These are phyloP conservation scores for Stenichneumon culpator DNA, from an alignment of 2,888 invertebrate genomes.

Conservation along the genomic window DNA sequence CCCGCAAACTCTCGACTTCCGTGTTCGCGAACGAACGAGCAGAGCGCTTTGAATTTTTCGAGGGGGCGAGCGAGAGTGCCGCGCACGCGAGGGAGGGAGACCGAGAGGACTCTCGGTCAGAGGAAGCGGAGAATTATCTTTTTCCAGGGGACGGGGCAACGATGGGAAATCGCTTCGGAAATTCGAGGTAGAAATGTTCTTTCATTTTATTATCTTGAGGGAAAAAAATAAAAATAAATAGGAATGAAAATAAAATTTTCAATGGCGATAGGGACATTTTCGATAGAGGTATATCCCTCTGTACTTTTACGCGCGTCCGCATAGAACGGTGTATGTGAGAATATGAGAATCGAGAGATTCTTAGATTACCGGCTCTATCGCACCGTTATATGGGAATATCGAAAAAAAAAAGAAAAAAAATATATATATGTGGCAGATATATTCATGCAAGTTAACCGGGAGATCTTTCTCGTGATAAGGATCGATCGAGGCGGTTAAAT, in stretches of 20 bases:
- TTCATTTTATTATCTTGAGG: slow-evolving; percentile 41
- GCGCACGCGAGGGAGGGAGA: not conserved
- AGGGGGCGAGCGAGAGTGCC: not conserved
- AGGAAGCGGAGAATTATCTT: slow-evolving; percentile 43
- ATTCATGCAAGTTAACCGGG: slow-evolving; percentile 47
- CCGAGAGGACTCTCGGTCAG: slow-evolving; percentile 15
- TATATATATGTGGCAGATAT: slow-evolving; percentile 34
- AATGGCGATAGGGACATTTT: slow-evolving; percentile 21
- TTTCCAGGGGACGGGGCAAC: slow-evolving; percentile 9
- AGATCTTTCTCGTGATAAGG: slow-evolving; percentile 52
- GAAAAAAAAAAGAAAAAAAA: not conserved
- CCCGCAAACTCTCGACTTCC: slow-evolving; percentile 45
- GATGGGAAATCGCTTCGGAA: slow-evolving; percentile 50
- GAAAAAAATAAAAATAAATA: not conserved
- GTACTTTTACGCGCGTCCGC: slow-evolving; percentile 1
- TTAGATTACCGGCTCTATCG: slow-evolving; percentile 46
- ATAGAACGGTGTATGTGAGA: not conserved
- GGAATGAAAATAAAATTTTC: not conserved
- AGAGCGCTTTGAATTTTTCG: slow-evolving; percentile 37
- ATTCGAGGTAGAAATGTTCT: slow-evolving; percentile 47
- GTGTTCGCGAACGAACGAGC: slow-evolving; percentile 38
- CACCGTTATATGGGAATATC: slow-evolving; percentile 30
- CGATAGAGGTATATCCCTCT: not conserved
- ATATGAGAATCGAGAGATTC: slow-evolving; percentile 15
- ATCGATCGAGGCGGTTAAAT: slow-evolving; percentile 43